phyloP scores from a whole-genome alignment of 1,140 invertebrate species.

The Mamestra configurata region DNA sequence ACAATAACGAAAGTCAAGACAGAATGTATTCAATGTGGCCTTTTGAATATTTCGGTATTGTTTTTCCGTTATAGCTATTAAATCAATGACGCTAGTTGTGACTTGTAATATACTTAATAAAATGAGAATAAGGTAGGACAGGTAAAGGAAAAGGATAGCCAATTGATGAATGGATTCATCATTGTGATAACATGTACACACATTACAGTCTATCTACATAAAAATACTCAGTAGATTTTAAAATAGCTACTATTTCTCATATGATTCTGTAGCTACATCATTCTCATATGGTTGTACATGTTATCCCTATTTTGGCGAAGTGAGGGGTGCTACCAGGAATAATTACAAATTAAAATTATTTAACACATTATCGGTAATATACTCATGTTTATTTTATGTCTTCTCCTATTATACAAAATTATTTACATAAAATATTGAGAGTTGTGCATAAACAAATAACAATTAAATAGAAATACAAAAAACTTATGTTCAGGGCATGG shows the following conservation, averaged over 20 bases:
- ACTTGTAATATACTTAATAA: background rate
- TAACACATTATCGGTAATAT: constrained; percentile 88
- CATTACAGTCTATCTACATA: constrained; percentile 54
- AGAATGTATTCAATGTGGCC: too few species aligned
- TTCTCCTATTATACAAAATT: constrained; percentile 88
- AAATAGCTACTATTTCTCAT: constrained; percentile 17
- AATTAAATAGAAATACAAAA: constrained; percentile 88
- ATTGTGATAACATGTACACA: constrained; percentile 84
- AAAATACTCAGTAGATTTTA: constrained; percentile 43
- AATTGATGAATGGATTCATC: constrained; percentile 74
- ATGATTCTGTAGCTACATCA: constrained; percentile 22
- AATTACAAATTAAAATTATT: constrained; percentile 88
- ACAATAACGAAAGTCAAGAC: too few species aligned
- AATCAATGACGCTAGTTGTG: background rate
- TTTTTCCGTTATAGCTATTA: background rate
- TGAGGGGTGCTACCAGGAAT: constrained; percentile 89
- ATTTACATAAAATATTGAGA: constrained; percentile 89
- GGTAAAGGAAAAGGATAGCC: constrained; percentile 72
- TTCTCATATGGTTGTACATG: constrained; percentile 73
- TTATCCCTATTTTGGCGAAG: constrained; percentile 87
- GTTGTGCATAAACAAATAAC: constrained; percentile 89
- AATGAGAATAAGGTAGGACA: constrained; percentile 38
- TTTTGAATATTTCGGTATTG: too few species aligned
- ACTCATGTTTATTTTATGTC: constrained; percentile 88
- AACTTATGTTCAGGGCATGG: constrained; percentile 83